Evolutionary conservation across 2,797 vertebrate genomes (phyloP), one percentile per base, ranked within the genome.

Genomic region (Hyperoplus immaculatus): DNA sequence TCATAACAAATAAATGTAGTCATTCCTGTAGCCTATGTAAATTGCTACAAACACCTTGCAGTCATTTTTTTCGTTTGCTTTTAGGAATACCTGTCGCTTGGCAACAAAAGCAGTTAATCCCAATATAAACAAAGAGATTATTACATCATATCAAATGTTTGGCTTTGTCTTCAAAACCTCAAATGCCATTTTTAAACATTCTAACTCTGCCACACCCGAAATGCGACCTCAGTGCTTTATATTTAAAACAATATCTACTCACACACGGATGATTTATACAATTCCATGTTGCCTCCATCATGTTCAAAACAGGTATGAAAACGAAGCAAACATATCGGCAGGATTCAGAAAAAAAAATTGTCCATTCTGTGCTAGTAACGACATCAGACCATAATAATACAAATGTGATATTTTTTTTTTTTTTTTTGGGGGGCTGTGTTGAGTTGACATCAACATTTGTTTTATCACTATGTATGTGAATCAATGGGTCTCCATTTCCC

Each of bases 201-300:
- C 41, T 68, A 10, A 6, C n/a, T 74, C 50, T 4, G 13, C 55
- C 51, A 47, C 69, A 66, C 50, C 67, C 61, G 29, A 29, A 29
- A 29, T 67, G 53, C 58, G 57, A 70, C 77, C 69, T 75, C 57
- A 77, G 72, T 69, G 78, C 80, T 81, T 78, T 73, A 71, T 75
- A 60, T 56, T 72, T 36, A 50, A 55, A 59, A 82, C 38, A 2
- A 5, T 65, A 29, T 55, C 62, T 0, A 0, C 38, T 50, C 58
- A 49, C 59, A 55, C n/a, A 38, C 0, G 9, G 18, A 50, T 43
- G 69, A 51, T 55, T 78, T 65, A 3, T 29, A 8, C 16, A 49
- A 45, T 65, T 59, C 59, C 53, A 77, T 16, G 42, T 38, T 56
- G 47, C 56, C 69, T 58, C 14, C 13, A 39, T 61, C 50, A 0